Base-by-base conservation (phyloP, 35 echinoderm and acorn worm genomes). In the Heliocidaris tuberculata region DNA sequence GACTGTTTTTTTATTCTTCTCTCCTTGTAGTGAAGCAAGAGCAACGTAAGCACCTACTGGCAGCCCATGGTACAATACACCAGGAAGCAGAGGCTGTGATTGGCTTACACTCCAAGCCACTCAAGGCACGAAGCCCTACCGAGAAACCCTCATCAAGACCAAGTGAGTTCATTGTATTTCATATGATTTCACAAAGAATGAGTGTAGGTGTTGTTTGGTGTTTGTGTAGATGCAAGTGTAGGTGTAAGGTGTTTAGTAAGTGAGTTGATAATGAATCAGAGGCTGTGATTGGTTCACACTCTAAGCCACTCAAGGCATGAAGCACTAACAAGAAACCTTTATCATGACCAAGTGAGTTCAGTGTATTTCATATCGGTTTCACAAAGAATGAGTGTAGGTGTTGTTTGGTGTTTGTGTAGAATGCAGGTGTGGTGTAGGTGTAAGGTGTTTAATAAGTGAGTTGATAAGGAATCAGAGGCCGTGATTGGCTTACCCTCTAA, bases 11-110 rank as follows among this genome's bases (percentile, higher is more conserved):
- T 12, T 2, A 60, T 60, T 13, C 6, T 3, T 6, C 32, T 29
- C 31, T 12, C 47, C 87, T 11, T 48, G 50, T 93, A 99, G 98
- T 97, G 15, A 99, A 97, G 59, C 86, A 94, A 0, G 93, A 94
- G 10, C 98, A 99, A 47, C 92, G 97, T 1, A 99, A 99, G 48
- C 98, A 97, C 86, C 94, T 99, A 0, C 54, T 97, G 1, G 98
- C 98, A 30, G 98, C 98, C 54, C 98, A 99, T 60, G 96, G 95
- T 21, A 94, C 96, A 4, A 97, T 99, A 48, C 97, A 97, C 94
- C 97, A 97, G 50, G 98, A 97, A 56, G 48, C 95, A 12, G 98
- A 99, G 59, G 94, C 94, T 31, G 94, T 96, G 4, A 97, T 99
- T 13, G 92, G 30, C 2, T 59, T 92, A 29, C 93, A 96, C 50